Base-by-base conservation (phyloP, 2,888 invertebrate genomes). In the Drosophila formosana region DNA sequence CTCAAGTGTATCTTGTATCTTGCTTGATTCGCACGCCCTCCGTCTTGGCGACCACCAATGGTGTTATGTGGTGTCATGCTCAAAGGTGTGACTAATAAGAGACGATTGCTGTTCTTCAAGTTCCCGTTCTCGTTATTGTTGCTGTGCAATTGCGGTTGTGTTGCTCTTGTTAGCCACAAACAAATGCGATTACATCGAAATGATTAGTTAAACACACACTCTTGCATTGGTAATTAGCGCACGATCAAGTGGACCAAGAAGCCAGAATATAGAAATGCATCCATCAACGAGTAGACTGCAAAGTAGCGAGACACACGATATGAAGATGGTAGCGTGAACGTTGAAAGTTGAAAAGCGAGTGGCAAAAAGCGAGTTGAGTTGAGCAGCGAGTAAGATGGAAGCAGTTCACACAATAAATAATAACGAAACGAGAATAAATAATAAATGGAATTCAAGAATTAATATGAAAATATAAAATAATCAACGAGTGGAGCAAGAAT, bases 11-110 rank as follows among this genome's bases (percentile, higher is more conserved):
- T 77, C 69, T 80, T 67, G 75, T 72, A 67, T 67, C 84, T 80
- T 45, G 45, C 68, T 52, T 63, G 70, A 75, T 67, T 83, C 72
- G 75, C 75, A 83, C 87, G 82, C 82, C 88, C 64, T 72, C 76
- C 47, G 13, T 18, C 37, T 37, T n/a, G 13, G 85, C 23, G 85
- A 78, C 82, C 80, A 80, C 80, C 80, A 80, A 84, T 80, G 85
- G 82, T 75, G 82, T 64, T 28, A 18, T 57, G 71, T 57, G 79
- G 66, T 82, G 80, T 71, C 64, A 67, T 60, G 64, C 68, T 56
- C 39, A 49, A 51, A 72, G 80, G 80, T 80, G 80, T 80, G 80
- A 80, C 77, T 75, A 72, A 80, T 80, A 65, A 68, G 66, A 68
- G 71, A 46, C 66, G 56, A 13, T 57, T 72, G 69, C 53, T 45